Evolutionary conservation across 2,113 vertebrate genomes (phyloP), one percentile per base, ranked within the genome.

Genomic region (Sclerurus mexicanus): DNA sequence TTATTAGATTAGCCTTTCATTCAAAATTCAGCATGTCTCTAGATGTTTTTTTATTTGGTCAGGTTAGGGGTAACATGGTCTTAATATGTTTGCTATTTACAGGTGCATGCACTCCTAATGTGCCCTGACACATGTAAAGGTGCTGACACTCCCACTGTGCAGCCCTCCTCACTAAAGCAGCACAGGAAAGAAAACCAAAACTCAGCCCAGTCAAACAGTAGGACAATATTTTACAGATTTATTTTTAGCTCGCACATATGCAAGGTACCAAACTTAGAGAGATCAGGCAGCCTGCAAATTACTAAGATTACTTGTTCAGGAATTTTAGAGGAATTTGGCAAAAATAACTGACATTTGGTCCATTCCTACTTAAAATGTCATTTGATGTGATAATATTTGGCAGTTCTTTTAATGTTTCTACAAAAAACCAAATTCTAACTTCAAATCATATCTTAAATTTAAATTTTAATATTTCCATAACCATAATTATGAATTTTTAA

Each of bases 311-410:
- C 49, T 56, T 64, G 15, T 40, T 90, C 44, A 27, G 56, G 59
- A 83, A 85, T 86, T 90, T 66, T 59, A 80, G 25, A 73, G 25
- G n/a, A 66, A 81, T 67, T 71, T 86, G 55, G 68, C 75, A 88
- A 94, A 93, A 76, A 60, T 82, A 94, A 83, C 63, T 73, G 75
- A 76, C 44, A 73, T 85, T 94, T 93, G 44, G 62, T 79, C 60
- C 17, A 19, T 88, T 90, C 46, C 22, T 71, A 74, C 14, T 88
- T 69, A 42, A 90, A 92, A 80, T 46, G 46, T 83, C 86, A 94
- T 66, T 83, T 86, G 59, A 86, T 88, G 31, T 15, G 63, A 93
- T 62, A 90, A 76, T 71, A 82, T 84, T 74, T 93, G 79, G 58
- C 72, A 87, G 63, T 39, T 88, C 23, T 77, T 83, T 80, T 83